Percentiles rank a stretch among this genome's conserved stretches.
Evolutionary conservation across 2,113 vertebrate species (phyloP).

Genomic region (Etheostoma cragini): DNA sequence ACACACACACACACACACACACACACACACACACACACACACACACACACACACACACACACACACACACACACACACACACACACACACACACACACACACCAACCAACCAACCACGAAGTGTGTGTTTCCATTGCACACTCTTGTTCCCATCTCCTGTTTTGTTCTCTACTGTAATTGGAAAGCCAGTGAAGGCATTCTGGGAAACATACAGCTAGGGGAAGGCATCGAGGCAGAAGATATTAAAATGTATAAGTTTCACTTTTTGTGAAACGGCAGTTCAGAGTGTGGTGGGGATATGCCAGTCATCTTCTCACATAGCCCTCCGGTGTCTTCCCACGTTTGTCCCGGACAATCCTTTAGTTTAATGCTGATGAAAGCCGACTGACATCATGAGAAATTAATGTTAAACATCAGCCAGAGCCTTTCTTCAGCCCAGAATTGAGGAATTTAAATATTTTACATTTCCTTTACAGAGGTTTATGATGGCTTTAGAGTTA

Average conservation of each 20-base stretch:
- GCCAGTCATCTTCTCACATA: constrained; percentile 59
- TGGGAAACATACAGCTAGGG: constrained; percentile 47
- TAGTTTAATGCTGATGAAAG: constrained; percentile 80
- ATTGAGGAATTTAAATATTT: constrained; percentile 58
- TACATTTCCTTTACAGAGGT: constrained; percentile 33
- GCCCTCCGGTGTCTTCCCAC: constrained; percentile 67
- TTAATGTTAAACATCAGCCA: constrained; percentile 75
- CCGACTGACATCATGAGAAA: constrained; percentile 83
- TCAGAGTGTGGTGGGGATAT: constrained; percentile 11
- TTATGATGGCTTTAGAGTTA: constrained; percentile 28
- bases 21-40: neutral
- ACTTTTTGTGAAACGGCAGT: constrained; percentile 23
- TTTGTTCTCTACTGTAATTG: constrained; percentile 67
- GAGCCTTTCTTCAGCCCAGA: constrained; percentile 52
- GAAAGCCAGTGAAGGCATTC: constrained; percentile 67
- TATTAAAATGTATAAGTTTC: constrained; percentile 75
- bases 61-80: constrained; percentile 32
- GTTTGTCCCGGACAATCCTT: constrained; percentile 55
- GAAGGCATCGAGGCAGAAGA: constrained; percentile 58
- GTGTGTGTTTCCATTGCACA: constrained; percentile 42
- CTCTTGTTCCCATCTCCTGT: constrained; percentile 55
- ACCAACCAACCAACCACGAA: constrained; percentile 16
- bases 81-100: neutral
- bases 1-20: neutral
- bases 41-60: constrained; percentile 25